Percentiles rank a stretch among this genome's conserved stretches.
phyloP scores from a whole-genome alignment of 1,140 invertebrate genomes.

The Paraescarpia echinospica region DNA sequence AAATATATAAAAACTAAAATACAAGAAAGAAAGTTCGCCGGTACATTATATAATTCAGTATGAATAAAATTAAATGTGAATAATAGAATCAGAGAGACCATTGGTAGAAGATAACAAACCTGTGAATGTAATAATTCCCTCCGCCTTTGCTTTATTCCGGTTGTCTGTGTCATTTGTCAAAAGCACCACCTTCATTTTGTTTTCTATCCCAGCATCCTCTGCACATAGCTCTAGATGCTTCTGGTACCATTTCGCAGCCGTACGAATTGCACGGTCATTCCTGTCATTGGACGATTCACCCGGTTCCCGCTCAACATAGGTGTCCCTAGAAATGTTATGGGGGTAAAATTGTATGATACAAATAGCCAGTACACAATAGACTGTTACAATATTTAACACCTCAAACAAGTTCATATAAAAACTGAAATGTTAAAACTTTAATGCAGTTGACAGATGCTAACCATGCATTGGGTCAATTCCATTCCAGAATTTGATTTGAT shows the following conservation, averaged over 20 bases:
- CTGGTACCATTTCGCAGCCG: constrained; percentile 80
- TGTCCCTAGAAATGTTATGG: constrained; percentile 68
- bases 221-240: constrained; percentile 56
- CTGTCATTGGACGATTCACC: constrained; percentile 86
- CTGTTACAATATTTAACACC: constrained; percentile 8
- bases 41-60: not conserved
- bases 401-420: not conserved
- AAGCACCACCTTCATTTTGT: constrained; percentile 71
- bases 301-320: constrained; percentile 73
- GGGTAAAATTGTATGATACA: not conserved
- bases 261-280: constrained; percentile 87
- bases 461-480: no score
- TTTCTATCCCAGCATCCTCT: constrained; percentile 40
- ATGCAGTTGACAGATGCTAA: not conserved
- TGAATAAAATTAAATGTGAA: not conserved
- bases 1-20: not conserved
- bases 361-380: no score
- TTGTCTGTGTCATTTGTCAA: constrained; percentile 87
- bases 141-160: constrained; percentile 69
- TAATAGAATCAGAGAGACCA: not conserved
- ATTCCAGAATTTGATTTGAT: no score
- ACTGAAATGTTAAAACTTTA: not conserved
- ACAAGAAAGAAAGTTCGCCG: not conserved
- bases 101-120: not conserved
- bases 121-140: constrained; percentile 68